A percentile compares a stretch with the other conserved stretches of the same genome.
Conservation (phyloP, 2,797 vertebrate species). For the Pogoniulus pusillus region DNA sequence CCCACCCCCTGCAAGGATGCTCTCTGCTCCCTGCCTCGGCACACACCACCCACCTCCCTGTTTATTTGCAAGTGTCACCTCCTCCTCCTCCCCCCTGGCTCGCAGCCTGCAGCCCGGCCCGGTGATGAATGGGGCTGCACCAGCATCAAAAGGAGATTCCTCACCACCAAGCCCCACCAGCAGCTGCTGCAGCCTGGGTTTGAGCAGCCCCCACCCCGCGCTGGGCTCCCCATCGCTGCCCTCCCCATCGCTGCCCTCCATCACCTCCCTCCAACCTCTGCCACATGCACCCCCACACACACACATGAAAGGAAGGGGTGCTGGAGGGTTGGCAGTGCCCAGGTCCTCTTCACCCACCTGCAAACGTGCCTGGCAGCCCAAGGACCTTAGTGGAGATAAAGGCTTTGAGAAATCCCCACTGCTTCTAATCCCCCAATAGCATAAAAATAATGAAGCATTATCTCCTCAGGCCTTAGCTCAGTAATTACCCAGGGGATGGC, state of each 20-base stretch:
- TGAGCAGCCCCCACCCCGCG: background rate
- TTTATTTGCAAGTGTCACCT: slow-evolving; percentile 31
- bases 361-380: background rate
- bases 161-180: background rate
- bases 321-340: background rate
- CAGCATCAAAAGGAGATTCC: background rate
- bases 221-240: background rate
- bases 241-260: background rate
- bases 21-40: background rate
- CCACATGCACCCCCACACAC: background rate
- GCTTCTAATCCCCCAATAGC: slow-evolving; percentile 59
- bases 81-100: background rate
- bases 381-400: slow-evolving; percentile 14
- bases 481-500: slow-evolving; percentile 30
- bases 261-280: background rate
- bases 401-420: slow-evolving; percentile 57
- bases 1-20: background rate
- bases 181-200: background rate
- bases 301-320: too few species aligned
- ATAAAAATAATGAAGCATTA: slow-evolving; percentile 57
- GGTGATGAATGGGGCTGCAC: background rate
- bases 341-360: background rate
- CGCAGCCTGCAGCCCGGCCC: background rate
- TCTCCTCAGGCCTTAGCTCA: slow-evolving; percentile 43
- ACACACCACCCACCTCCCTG: slow-evolving; percentile 11